Evolutionary conservation across 2,113 vertebrate species (phyloP).

Genomic region (Coptodon rendalli): DNA sequence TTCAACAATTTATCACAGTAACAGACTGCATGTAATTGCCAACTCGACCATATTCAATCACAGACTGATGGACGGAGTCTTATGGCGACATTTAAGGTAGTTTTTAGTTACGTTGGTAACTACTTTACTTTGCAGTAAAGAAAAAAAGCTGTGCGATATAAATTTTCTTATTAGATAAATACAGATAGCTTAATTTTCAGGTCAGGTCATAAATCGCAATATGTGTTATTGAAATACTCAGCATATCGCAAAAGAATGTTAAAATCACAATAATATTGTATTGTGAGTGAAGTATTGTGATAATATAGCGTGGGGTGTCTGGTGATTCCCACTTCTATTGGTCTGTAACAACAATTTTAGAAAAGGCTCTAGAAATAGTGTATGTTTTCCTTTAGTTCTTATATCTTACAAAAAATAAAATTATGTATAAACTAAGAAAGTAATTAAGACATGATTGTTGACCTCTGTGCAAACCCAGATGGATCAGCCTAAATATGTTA

Average conservation of each 20-base stretch:
- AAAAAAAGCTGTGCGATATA: not conserved
- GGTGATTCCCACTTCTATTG: not conserved
- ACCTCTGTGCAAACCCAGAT: not conserved
- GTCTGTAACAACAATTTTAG: not conserved
- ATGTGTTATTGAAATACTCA: not conserved
- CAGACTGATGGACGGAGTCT: not conserved
- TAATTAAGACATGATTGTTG: not conserved
- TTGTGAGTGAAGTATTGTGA: not conserved
- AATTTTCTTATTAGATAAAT: not conserved
- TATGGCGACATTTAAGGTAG: not conserved
- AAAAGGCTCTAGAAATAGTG: not conserved
- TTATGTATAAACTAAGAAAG: not conserved
- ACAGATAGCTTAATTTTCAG: not conserved
- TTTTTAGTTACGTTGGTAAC: not conserved
- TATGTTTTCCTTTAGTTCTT: not conserved
- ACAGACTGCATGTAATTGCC: not conserved
- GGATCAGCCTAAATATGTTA: not conserved
- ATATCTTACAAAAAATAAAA: not conserved
- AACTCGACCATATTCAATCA: not conserved
- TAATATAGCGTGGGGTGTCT: accelerated
- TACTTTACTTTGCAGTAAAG: not conserved
- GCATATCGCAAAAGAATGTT: accelerated
- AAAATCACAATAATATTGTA: not conserved
- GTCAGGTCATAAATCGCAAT: not conserved
- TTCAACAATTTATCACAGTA: not conserved